Evolutionary conservation across 2,888 invertebrate species (phyloP).

Genomic region (Tenthredo livida): DNA sequence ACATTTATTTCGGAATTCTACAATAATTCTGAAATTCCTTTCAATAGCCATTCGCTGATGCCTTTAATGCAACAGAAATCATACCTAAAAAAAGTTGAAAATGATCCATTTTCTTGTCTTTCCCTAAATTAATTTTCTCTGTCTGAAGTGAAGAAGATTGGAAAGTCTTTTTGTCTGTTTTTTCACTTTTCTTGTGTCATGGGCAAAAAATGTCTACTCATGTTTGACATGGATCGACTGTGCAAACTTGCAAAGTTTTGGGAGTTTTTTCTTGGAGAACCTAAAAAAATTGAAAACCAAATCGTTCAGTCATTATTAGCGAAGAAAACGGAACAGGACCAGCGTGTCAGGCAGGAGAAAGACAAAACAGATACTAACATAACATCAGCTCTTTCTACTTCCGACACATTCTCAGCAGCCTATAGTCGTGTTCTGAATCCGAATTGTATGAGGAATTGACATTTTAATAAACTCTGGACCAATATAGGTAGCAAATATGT

Average conservation of each 20-base stretch:
- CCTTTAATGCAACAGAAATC: not conserved
- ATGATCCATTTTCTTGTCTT: not conserved
- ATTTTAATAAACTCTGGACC: not conserved
- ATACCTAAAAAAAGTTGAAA: not conserved
- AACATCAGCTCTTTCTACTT: not conserved
- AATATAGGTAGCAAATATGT: not conserved
- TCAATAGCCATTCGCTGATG: no score
- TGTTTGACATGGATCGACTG: not conserved
- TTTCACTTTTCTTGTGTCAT: not conserved
- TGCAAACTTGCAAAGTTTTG: not conserved
- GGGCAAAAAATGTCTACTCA: not conserved
- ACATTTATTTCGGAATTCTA: not conserved
- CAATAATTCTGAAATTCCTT: not conserved
- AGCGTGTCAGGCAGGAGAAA: not conserved
- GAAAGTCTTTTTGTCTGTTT: not conserved
- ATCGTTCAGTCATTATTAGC: not conserved
- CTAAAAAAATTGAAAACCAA: not conserved
- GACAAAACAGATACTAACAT: not conserved
- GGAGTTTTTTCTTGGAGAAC: not conserved
- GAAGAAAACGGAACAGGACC: not conserved
- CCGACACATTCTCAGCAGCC: not conserved
- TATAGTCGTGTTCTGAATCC: not conserved
- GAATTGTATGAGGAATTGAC: not conserved
- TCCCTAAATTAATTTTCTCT: not conserved
- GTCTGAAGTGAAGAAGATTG: not conserved